phyloP scores from a whole-genome alignment of 2,797 vertebrate genomes.

The Acrossocheilus fasciatus region DNA sequence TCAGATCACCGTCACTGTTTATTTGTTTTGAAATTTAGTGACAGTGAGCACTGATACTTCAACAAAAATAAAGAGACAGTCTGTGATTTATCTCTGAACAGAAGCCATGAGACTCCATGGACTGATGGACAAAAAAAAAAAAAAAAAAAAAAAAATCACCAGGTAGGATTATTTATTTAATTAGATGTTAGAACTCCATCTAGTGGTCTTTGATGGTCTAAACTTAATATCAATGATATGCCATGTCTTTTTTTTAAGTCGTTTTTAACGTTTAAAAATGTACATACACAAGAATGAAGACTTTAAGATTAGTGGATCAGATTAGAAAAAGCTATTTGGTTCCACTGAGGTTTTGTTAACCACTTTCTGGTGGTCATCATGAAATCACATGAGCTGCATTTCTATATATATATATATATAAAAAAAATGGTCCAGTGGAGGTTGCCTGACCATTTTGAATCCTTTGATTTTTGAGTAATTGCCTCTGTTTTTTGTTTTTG shows the following conservation, averaged over 20 bases:
- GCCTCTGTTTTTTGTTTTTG: background rate
- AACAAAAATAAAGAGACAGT: background rate
- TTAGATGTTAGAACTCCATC: slow-evolving; percentile 13
- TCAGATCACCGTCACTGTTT: background rate
- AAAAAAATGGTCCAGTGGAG: too few relatives aligned
- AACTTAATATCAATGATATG: background rate
- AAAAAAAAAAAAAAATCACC: background rate
- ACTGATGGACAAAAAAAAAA: background rate
- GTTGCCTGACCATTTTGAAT: background rate
- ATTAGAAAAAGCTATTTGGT: background rate
- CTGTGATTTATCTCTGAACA: background rate
- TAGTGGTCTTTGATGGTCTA: slow-evolving; percentile 16
- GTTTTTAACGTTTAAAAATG: background rate
- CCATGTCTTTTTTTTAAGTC: background rate
- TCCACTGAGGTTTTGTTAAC: background rate
- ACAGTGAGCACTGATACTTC: background rate
- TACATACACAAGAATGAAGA: background rate
- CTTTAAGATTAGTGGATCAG: background rate
- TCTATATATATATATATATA: too few relatives aligned
- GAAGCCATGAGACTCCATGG: background rate
- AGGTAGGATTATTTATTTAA: background rate
- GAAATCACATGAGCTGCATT: background rate
- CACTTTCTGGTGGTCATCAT: background rate
- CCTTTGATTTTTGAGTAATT: background rate
- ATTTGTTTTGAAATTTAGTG: background rate